Evolutionary conservation across 2,797 vertebrate species (phyloP), one percentile per base, ranked within the genome.

Genomic region (Ambastaia sidthimunki): DNA sequence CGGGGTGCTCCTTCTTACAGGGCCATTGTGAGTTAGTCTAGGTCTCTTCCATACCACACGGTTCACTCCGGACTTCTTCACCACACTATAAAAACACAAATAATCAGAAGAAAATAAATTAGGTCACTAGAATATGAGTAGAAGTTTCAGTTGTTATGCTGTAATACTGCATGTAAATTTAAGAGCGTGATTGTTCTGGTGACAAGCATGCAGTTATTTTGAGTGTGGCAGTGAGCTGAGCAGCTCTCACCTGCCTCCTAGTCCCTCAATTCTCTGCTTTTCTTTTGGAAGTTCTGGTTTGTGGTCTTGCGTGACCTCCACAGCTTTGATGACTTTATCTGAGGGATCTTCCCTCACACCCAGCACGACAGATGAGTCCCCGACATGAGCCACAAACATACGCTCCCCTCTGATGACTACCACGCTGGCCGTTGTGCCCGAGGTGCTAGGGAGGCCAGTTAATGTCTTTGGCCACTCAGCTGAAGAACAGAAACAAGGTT

Each of bases 381-480:
- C 97, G 0, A 99, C 97, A 0, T 99, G 97, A 10, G 97, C 97
- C n/a, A 99, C 96, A 3, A 95, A 99, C 95, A 99, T 97, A 90
- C 94, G 95, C 66, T 93, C 92, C 10, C 97, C 97, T 0, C 97
- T 95, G 86, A 99, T 97, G 84, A 99, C 95, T 0, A 98, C 94
- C 86, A 98, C 95, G 0, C 96, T 98, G 85, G 97, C 97, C 4
- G 97, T 99, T 71, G 97, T 99, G 69, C 97, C 97, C 0, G 97
- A 98, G 0, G 97, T 98, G 77, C 97, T 99, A 0, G 97, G 97
- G 37, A 37, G 97, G 96, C 72, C 98, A 93, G 96, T 99, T 67
- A 98, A 94, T 0, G 97, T 98, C 91, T 97, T 98, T 1, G 97
- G 97, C 97, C 97, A 99, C 85, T 98, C 97, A 57, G 96, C 97